These are phyloP conservation scores for Ochropleura plecta DNA, from an alignment of 2,888 invertebrate species.

Conservation along the genomic window DNA sequence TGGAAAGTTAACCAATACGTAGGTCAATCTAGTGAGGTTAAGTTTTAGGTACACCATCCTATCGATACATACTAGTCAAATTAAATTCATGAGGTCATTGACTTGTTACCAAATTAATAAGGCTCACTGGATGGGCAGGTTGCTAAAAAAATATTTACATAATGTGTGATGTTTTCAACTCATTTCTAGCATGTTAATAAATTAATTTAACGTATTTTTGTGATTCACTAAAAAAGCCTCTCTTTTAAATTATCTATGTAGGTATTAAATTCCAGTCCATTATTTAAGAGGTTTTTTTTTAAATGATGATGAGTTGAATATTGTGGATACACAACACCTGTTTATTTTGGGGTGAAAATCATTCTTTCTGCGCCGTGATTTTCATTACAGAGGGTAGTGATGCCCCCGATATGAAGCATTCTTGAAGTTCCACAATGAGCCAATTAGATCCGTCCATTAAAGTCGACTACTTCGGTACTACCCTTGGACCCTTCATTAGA, in stretches of 20 bases:
- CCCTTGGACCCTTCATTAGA: no score
- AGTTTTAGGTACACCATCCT: not conserved
- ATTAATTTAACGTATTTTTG: constrained; percentile 16
- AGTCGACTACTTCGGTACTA: no score
- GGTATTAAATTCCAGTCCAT: not conserved
- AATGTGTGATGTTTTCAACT: constrained; percentile 45
- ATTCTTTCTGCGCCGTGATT: no score
- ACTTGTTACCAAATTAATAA: constrained; percentile 42
- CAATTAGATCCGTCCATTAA: no score
- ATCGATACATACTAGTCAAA: constrained; percentile 4
- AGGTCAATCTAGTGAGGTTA: not conserved
- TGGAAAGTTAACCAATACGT: not conserved
- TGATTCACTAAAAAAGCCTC: not conserved
- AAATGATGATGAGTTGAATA: not conserved
- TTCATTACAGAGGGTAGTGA: no score
- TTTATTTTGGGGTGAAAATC: constrained; percentile 10
- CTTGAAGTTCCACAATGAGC: no score
- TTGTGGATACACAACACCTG: constrained; percentile 3
- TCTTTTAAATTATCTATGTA: not conserved
- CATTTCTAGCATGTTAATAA: constrained; percentile 24
- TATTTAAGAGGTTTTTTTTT: constrained; percentile 11
- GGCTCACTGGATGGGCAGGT: constrained; percentile 28
- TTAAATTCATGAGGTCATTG: constrained; percentile 45
- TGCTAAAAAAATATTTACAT: constrained; percentile 54
- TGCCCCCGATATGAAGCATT: no score